Percentiles rank a stretch among this genome's conserved stretches.
These are phyloP conservation scores for Drosophila putrida DNA, from an alignment of 2,888 invertebrate species.

Conservation along the genomic window DNA sequence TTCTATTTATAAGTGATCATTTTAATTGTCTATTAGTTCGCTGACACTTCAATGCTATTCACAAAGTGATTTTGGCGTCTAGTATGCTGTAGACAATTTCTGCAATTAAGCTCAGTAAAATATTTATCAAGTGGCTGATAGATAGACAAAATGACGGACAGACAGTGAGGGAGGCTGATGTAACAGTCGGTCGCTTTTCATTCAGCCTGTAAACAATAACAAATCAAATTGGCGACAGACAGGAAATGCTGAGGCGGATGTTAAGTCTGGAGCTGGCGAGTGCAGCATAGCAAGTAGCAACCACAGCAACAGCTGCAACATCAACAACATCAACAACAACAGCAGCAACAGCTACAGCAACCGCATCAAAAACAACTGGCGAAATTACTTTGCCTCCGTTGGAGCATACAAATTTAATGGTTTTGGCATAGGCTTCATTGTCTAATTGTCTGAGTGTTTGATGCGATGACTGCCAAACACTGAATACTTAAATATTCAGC, in stretches of 20 bases:
- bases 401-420: constrained; percentile 56
- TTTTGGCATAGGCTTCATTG: constrained; percentile 28
- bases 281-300: constrained; percentile 53
- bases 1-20: constrained; percentile 5
- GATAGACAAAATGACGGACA: constrained; percentile 23
- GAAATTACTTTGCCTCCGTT: constrained; percentile 47
- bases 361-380: constrained; percentile 29
- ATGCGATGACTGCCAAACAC: constrained; percentile 21
- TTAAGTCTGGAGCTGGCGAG: constrained; percentile 41
- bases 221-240: constrained; percentile 63
- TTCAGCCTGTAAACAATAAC: constrained; percentile 57
- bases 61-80: constrained; percentile 8
- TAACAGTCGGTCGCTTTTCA: constrained; percentile 13
- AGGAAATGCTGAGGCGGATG: constrained; percentile 49
- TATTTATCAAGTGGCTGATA: constrained; percentile 40
- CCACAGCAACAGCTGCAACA: constrained; percentile 27
- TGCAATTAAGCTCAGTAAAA: constrained; percentile 52
- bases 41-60: constrained; percentile 15
- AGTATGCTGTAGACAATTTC: constrained; percentile 39
- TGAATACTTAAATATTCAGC: constrained; percentile 21
- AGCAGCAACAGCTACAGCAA: constrained; percentile 21
- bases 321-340: constrained; percentile 6
- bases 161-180: background rate
- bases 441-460: constrained; percentile 3
- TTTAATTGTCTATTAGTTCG: background rate